Evolutionary conservation across 2,797 vertebrate species (phyloP).

Genomic region (Notolepis coatsorum): DNA sequence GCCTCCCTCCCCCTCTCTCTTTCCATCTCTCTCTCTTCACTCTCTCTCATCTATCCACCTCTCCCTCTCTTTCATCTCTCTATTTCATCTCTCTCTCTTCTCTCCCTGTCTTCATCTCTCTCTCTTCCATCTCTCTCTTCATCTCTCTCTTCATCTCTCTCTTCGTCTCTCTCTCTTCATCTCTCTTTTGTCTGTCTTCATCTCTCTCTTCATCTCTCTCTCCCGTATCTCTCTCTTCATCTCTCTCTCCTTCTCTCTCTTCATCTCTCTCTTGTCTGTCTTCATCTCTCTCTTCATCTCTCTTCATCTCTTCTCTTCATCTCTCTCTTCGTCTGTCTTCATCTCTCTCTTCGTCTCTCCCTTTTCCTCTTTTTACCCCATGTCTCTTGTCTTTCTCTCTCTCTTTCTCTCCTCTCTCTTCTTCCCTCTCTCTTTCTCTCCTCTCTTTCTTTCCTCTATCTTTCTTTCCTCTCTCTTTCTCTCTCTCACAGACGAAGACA

Average conservation of each 20-base stretch:
- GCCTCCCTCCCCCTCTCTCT: neutral
- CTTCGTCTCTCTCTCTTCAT: neutral
- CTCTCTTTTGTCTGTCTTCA: neutral
- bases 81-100: neutral
- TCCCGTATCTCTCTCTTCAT: neutral
- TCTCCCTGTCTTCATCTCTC: neutral
- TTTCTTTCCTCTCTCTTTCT: neutral
- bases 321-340: neutral
- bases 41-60: neutral
- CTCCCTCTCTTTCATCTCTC: neutral
- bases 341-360: slow-evolving; percentile 3
- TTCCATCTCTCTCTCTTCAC: slow-evolving; percentile 3
- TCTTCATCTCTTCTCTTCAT: neutral
- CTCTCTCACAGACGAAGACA: slow-evolving; percentile 8
- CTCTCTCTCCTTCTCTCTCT: slow-evolving; percentile 6
- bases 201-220: neutral
- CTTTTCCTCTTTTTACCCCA: slow-evolving; percentile 2
- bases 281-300: slow-evolving; percentile 6
- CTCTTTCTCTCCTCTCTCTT: neutral
- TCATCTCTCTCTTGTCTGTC: neutral
- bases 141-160: neutral
- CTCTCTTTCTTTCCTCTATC: neutral
- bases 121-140: neutral
- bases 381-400: neutral
- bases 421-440: neutral